Conservation (phyloP, 2,888 invertebrate genomes). For the Lagria hirta region DNA sequence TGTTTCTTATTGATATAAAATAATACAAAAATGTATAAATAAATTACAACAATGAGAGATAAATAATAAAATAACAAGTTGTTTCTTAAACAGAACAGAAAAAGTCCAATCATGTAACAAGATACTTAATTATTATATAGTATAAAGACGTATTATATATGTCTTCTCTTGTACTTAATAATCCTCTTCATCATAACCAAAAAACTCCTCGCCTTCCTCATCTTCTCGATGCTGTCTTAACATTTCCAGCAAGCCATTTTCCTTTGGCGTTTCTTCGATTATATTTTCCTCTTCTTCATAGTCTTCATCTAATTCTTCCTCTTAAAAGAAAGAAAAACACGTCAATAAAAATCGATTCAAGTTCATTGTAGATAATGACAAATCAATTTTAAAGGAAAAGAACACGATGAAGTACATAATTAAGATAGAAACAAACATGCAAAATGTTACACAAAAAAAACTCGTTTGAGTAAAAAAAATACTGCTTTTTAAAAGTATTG, state of each 20-base stretch:
- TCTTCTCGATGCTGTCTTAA: conserved; percentile 60
- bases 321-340: conserved; percentile 32
- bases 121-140: conserved; percentile 1
- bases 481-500: too few species aligned
- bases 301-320: conserved; percentile 49
- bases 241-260: conserved; percentile 53
- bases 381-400: not conserved
- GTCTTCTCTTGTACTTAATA: conserved; percentile 47
- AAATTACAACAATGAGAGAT: conserved; percentile 18
- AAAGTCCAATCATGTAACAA: conserved; percentile 3
- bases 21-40: conserved; percentile 20
- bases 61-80: conserved; percentile 13
- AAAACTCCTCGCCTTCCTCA: conserved; percentile 64
- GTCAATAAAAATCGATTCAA: not conserved
- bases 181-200: conserved; percentile 66
- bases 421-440: too few species aligned
- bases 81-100: conserved; percentile 17
- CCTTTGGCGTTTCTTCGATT: conserved; percentile 39
- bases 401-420: too few species aligned
- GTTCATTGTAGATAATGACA: conserved; percentile 1
- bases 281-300: conserved; percentile 47
- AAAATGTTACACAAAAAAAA: too few species aligned
- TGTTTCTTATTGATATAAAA: too few species aligned
- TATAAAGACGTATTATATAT: conserved; percentile 1
- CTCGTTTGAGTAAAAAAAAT: too few species aligned